Conservation (phyloP, 2,797 vertebrate species). For the Melanotaenia parkinsoni region DNA sequence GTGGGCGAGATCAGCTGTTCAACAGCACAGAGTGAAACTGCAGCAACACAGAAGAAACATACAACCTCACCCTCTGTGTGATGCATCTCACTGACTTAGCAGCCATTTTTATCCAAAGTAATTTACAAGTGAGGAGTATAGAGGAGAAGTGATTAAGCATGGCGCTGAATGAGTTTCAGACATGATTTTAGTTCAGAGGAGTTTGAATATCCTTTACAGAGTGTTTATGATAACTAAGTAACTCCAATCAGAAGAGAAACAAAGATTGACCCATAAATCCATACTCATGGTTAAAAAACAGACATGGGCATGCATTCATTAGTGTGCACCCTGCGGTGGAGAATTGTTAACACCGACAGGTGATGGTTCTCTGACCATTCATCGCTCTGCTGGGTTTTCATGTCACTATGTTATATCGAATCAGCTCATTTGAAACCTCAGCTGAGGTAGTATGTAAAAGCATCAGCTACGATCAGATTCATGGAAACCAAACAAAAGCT, state of each 20-base stretch:
- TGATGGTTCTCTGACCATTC: background rate
- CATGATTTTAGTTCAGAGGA: background rate
- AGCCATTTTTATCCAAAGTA: background rate
- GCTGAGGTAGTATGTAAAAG: background rate
- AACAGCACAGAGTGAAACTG: background rate
- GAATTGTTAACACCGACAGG: background rate
- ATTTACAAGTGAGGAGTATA: background rate
- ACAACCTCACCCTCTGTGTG: background rate
- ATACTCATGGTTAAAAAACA: background rate
- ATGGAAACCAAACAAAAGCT: background rate
- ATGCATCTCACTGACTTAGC: background rate
- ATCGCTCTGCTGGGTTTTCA: background rate
- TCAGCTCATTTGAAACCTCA: background rate
- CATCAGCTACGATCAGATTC: background rate
- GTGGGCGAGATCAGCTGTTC: constrained; percentile 1
- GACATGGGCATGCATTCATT: no score
- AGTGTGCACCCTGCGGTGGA: background rate
- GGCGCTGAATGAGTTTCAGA: background rate
- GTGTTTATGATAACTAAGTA: background rate
- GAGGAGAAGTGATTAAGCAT: background rate
- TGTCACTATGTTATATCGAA: background rate
- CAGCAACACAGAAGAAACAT: background rate
- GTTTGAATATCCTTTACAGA: background rate
- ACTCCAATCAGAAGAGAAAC: background rate
- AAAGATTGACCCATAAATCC: background rate